These are phyloP conservation scores for Achlya flavicornis DNA, from an alignment of 2,888 invertebrate genomes.

Conservation along the genomic window DNA sequence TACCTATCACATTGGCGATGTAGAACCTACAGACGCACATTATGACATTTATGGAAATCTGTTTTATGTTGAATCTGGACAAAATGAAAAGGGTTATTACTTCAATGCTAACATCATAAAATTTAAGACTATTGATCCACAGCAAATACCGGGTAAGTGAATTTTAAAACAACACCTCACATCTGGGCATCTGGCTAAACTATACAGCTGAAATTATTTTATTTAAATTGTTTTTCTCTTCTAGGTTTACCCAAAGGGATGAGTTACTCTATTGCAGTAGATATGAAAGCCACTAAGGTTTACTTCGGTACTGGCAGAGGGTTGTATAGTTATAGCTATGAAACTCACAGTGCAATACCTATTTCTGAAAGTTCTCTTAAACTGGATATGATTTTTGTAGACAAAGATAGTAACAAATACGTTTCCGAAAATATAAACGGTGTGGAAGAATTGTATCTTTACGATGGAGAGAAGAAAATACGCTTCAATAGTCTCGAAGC, in stretches of 20 bases:
- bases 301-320: conserved; percentile 71
- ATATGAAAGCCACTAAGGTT: conserved; percentile 57
- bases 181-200: too few relatives aligned
- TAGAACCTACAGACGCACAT: conserved; percentile 65
- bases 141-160: conserved; percentile 59
- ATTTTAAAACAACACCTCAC: neutral
- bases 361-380: conserved; percentile 51
- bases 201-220: too few relatives aligned
- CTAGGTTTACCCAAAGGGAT: conserved; percentile 64
- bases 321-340: conserved; percentile 62
- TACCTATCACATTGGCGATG: conserved; percentile 53
- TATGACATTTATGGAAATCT: conserved; percentile 66
- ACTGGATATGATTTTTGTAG: conserved; percentile 65
- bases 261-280: conserved; percentile 69
- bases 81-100: conserved; percentile 52
- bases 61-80: conserved; percentile 62
- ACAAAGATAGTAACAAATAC: conserved; percentile 70
- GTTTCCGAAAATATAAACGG: conserved; percentile 64
- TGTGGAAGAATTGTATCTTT: conserved; percentile 61
- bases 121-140: conserved; percentile 42
- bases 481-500: conserved; percentile 56
- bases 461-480: conserved; percentile 61
- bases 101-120: conserved; percentile 61
- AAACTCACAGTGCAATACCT: conserved; percentile 50
- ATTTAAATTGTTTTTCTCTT: conserved; percentile 19